Evolutionary conservation across 2,113 vertebrate species (phyloP).

Genomic region (Perca fluviatilis): DNA sequence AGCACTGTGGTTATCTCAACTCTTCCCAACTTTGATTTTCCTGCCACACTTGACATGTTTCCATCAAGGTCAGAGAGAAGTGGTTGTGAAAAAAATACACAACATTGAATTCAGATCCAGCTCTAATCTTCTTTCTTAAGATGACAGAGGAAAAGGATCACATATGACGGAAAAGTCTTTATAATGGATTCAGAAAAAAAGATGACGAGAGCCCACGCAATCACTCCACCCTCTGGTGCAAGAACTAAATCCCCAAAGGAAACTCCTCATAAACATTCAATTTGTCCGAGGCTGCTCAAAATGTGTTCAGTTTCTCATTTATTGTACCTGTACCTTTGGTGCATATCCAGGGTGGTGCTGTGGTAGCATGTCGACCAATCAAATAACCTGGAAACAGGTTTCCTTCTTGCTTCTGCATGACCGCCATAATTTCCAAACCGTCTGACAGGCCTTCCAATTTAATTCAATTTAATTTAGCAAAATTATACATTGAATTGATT

Average conservation of each 20-base stretch:
- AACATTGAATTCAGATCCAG: conserved; percentile 54
- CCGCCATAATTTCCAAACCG: conserved; percentile 37
- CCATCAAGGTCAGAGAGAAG: conserved; percentile 62
- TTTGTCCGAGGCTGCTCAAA: conserved; percentile 71
- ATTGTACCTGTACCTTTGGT: conserved; percentile 72
- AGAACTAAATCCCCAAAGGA: conserved; percentile 79
- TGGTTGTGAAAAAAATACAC: conserved; percentile 10
- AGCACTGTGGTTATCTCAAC: neutral
- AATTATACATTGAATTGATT: conserved; percentile 52
- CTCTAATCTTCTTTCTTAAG: conserved; percentile 71
- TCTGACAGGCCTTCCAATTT: conserved; percentile 42
- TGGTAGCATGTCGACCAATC: conserved; percentile 57
- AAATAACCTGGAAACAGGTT: conserved; percentile 64
- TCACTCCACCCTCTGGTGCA: conserved; percentile 79
- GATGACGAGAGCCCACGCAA: conserved; percentile 79
- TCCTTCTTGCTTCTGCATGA: conserved; percentile 50
- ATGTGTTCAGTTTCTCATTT: conserved; percentile 67
- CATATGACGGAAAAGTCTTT: conserved; percentile 72
- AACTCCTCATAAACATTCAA: conserved; percentile 80
- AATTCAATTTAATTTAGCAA: conserved; percentile 38
- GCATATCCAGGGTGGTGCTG: conserved; percentile 56
- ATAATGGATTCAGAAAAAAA: conserved; percentile 68
- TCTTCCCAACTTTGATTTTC: conserved; percentile 1
- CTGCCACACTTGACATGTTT: conserved; percentile 33
- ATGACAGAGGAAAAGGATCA: conserved; percentile 68